Percentiles rank a stretch among this genome's conserved stretches.
phyloP scores from a whole-genome alignment of 2,888 invertebrate species.

The Orthosia incerta region DNA sequence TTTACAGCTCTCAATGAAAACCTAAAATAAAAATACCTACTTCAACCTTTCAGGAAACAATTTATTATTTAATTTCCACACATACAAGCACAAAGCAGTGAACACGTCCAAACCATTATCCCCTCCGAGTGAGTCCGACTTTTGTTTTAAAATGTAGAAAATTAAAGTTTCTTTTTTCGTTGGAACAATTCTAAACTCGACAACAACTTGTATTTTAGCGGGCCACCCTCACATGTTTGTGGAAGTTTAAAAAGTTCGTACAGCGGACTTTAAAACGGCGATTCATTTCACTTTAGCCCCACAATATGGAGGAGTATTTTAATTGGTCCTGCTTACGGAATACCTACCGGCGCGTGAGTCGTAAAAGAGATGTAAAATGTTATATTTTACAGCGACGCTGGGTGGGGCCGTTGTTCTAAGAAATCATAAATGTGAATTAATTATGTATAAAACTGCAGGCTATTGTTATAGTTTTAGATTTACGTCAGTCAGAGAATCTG shows the following conservation, averaged over 20 bases:
- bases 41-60: constrained; percentile 28
- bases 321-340: constrained; percentile 79
- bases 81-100: constrained; percentile 66
- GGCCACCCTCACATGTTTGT: constrained; percentile 87
- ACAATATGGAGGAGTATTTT: constrained; percentile 82
- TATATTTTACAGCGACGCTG: constrained; percentile 65
- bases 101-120: constrained; percentile 87
- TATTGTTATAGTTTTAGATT: constrained; percentile 56
- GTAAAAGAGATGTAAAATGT: constrained; percentile 72
- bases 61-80: constrained; percentile 58
- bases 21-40: constrained; percentile 1
- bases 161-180: constrained; percentile 89
- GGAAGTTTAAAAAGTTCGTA: constrained; percentile 87
- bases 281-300: constrained; percentile 81
- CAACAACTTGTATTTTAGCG: constrained; percentile 89
- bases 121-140: constrained; percentile 79
- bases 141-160: constrained; percentile 89
- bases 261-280: constrained; percentile 82
- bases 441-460: constrained; percentile 55
- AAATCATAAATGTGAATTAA: constrained; percentile 66
- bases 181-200: constrained; percentile 88
- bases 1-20: constrained; percentile 13
- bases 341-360: constrained; percentile 67
- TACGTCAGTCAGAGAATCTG: constrained; percentile 34
- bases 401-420: constrained; percentile 65